phyloP scores from a whole-genome alignment of 1,140 invertebrate species.

The Trachymyrmex cornetzi region DNA sequence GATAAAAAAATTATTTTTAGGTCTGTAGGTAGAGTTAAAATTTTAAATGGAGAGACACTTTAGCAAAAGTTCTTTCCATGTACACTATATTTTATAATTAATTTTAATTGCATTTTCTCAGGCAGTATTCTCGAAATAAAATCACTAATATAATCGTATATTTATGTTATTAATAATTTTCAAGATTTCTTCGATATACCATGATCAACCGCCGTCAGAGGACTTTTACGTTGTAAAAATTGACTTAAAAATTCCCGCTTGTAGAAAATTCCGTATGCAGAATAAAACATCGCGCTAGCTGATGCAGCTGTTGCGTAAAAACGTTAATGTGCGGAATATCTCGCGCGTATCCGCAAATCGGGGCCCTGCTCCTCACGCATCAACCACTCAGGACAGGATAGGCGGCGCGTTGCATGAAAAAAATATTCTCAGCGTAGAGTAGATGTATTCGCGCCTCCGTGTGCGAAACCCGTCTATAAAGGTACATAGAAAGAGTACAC shows the following conservation, averaged over 20 bases:
- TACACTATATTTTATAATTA: not conserved
- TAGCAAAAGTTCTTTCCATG: too few relatives aligned
- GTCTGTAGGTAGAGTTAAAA: too few relatives aligned
- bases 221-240: not conserved
- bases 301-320: constrained; percentile 2
- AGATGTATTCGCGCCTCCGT: not conserved
- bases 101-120: not conserved
- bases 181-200: not conserved
- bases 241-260: not conserved
- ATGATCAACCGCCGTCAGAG: not conserved
- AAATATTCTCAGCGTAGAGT: constrained; percentile 20
- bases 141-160: not conserved
- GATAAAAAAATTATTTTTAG: too few relatives aligned
- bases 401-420: not conserved
- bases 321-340: not conserved
- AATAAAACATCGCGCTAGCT: not conserved
- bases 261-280: not conserved
- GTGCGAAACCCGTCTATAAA: constrained; percentile 24
- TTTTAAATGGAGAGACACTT: too few relatives aligned
- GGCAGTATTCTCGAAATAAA: not conserved
- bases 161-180: not conserved
- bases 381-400: not conserved
- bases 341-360: constrained; percentile 12
- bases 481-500: not conserved
- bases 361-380: not conserved